Base-by-base conservation (phyloP, 1,140 invertebrate species). In the Drosophila carrolli region DNA sequence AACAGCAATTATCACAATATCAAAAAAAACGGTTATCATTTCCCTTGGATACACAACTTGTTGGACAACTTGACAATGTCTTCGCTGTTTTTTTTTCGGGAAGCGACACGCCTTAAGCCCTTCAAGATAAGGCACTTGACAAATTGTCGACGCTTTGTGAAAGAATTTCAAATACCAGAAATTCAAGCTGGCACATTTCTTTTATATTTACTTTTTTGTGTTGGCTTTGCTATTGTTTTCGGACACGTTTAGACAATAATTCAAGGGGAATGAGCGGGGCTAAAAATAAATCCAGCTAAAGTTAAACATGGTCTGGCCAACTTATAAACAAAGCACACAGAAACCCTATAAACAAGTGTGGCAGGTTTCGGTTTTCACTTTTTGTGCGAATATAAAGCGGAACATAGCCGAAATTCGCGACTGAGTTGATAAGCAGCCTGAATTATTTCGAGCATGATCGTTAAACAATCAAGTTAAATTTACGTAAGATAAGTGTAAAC, bases 271-370 rank as follows among this genome's bases (percentile, higher is more conserved):
- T 59, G 59, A 72, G 60, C 73, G 77, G 73, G 54, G 65, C 82
- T 72, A 86, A 88, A 86, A 86, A 86, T 86, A 86, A 44, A 61
- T 50, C 61, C 46, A 48, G n/a, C 44, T 16, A 67, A 78, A 81
- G 54, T 59, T 61, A 81, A 81, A 70, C 82, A 78, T 55, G 63
- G 47, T 48, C 75, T 59, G 63, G 82, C 78, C 68, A 74, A 82
- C 61, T 77, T 78, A 75, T 82, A 82, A 76, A 77, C 74, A 68
- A 75, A 76, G 38, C 56, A 41, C 44, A 19, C 50, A 8, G 51
- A 56, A 32, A 53, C 75, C 66, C 82, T 86, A 83, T 68, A 82
- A 83, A 70, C 82, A 78, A 86, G 75, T 76, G 73, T 61, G 75
- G 63, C 83, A 62, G 84, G 83, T 86, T 88, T 76, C 38, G 32